phyloP scores from a whole-genome alignment of 2,888 invertebrate genomes.

The Pyrocoelia pectoralis region DNA sequence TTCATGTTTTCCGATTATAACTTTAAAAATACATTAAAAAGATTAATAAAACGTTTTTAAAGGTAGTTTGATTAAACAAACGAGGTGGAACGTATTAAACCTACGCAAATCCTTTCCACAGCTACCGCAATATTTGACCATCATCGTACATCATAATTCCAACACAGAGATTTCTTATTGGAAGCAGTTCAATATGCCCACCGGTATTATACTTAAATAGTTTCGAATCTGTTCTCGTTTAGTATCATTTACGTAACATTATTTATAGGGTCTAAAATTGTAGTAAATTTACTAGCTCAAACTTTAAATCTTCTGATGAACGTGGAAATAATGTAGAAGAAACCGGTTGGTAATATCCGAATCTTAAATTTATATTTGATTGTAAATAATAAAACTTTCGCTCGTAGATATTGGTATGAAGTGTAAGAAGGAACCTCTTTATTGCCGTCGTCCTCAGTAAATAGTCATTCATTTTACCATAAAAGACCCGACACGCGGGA shows the following conservation, averaged over 20 bases:
- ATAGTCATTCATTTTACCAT: constrained; percentile 47
- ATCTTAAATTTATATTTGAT: constrained; percentile 22
- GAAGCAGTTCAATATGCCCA: constrained; percentile 49
- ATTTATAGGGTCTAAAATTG: constrained; percentile 26
- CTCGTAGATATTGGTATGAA: constrained; percentile 36
- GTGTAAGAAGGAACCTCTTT: constrained; percentile 45
- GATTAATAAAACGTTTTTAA: constrained; percentile 31
- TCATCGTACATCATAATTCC: constrained; percentile 53
- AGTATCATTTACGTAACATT: constrained; percentile 26
- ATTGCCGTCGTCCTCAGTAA: constrained; percentile 42
- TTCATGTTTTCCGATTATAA: neutral
- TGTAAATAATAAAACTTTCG: constrained; percentile 35
- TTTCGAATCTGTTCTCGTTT: constrained; percentile 33
- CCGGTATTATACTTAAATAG: constrained; percentile 45
- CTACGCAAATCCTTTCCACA: constrained; percentile 49
- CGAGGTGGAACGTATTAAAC: constrained; percentile 50
- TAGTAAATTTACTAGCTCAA: constrained; percentile 28
- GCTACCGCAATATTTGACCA: constrained; percentile 51
- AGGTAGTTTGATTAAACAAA: constrained; percentile 48
- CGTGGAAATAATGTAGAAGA: constrained; percentile 9
- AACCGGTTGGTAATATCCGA: constrained; percentile 30
- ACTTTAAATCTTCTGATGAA: constrained; percentile 15
- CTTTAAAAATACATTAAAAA: constrained; percentile 7
- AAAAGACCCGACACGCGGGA: constrained; percentile 48
- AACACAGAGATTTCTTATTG: constrained; percentile 49